Evolutionary conservation across 1,140 invertebrate species (phyloP).

Genomic region (Drosophila lacteicornis): DNA sequence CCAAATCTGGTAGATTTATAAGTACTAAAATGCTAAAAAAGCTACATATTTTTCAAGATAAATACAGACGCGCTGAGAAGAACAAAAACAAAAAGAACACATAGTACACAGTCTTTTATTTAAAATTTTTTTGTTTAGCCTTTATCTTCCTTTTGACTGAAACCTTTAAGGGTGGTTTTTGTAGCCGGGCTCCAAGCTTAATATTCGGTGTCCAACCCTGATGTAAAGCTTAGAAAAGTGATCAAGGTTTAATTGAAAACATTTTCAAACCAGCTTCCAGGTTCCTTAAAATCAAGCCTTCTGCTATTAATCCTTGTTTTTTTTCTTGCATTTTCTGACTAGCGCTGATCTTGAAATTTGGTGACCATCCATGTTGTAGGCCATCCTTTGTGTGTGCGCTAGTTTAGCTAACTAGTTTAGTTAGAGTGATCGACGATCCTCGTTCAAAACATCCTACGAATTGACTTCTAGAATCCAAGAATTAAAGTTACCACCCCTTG

Average conservation of each 20-base stretch:
- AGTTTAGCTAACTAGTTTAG: neutral
- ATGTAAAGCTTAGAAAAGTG: neutral
- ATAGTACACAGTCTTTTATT: too few relatives aligned
- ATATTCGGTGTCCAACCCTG: neutral
- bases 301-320: too few relatives aligned
- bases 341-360: neutral
- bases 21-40: too few relatives aligned
- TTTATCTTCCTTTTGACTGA: too few relatives aligned
- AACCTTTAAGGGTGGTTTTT: neutral
- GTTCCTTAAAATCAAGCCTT: too few relatives aligned
- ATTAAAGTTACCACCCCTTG: rapidly evolving
- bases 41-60: too few relatives aligned
- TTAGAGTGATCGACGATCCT: neutral
- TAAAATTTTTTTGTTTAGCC: too few relatives aligned
- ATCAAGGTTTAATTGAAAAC: neutral
- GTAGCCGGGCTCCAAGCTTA: neutral
- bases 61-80: too few relatives aligned
- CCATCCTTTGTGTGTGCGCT: neutral
- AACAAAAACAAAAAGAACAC: too few relatives aligned
- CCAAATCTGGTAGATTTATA: too few relatives aligned
- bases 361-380: neutral
- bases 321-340: neutral
- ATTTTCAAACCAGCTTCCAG: neutral
- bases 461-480: too few relatives aligned
- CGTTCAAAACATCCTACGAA: neutral